phyloP scores from a whole-genome alignment of 2,888 invertebrate genomes.

The Eutolmus rufibarbis region DNA sequence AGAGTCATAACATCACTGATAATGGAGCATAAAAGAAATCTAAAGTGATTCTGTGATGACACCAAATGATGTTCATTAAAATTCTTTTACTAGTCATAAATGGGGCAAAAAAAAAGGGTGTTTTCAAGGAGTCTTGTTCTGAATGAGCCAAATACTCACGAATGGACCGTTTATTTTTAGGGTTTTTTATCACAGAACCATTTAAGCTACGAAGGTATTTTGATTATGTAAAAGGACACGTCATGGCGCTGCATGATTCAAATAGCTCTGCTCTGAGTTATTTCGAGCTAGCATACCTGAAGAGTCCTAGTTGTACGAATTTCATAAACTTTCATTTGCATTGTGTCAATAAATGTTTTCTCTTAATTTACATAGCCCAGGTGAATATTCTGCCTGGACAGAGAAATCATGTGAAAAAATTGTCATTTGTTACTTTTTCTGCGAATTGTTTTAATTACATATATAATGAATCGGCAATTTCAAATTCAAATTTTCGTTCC shows the following conservation, averaged over 20 bases:
- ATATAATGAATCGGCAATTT: no score
- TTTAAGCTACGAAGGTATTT: not conserved
- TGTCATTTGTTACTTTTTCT: no score
- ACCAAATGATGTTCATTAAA: slow-evolving; percentile 14
- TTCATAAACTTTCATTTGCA: not conserved
- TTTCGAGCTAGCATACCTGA: not conserved
- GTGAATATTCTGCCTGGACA: not conserved
- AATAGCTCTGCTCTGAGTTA: not conserved
- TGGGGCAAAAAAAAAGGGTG: not conserved
- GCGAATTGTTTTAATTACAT: no score
- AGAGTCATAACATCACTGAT: slow-evolving; percentile 2
- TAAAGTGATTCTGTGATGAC: slow-evolving; percentile 1
- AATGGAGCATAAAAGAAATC: slow-evolving; percentile 8
- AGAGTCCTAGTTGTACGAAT: not conserved
- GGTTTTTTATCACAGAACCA: not conserved
- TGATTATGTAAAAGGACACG: not conserved
- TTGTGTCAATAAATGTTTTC: not conserved
- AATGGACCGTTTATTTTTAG: not conserved
- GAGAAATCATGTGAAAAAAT: not conserved
- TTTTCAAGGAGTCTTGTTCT: not conserved
- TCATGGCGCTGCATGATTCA: not conserved
- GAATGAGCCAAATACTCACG: not conserved
- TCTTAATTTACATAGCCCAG: not conserved
- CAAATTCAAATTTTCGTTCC: no score
- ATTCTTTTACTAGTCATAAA: not conserved